These are phyloP conservation scores for Neodiprion lecontei DNA, from an alignment of 1,140 invertebrate species.

Conservation along the genomic window DNA sequence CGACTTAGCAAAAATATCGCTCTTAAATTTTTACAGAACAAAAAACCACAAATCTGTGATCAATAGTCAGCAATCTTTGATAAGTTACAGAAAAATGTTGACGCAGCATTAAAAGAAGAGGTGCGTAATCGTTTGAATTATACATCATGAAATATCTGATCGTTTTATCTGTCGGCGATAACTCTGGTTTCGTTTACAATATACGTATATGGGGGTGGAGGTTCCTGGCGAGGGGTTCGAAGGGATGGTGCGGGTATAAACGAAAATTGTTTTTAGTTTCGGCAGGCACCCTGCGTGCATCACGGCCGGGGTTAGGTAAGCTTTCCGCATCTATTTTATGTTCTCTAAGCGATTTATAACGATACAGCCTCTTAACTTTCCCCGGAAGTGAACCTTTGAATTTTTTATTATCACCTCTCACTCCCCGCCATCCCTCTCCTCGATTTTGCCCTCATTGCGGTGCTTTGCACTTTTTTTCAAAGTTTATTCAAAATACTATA, in stretches of 20 bases:
- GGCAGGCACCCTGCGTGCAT: neutral
- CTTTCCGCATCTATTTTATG: neutral
- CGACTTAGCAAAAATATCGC: no score
- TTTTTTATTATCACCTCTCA: neutral
- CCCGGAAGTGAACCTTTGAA: neutral
- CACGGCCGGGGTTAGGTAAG: neutral
- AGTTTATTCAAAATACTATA: no score
- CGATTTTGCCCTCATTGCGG: neutral
- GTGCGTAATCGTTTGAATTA: neutral
- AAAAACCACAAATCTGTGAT: neutral
- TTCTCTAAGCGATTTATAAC: conserved; percentile 12
- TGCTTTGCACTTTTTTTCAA: no score
- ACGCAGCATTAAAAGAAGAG: neutral
- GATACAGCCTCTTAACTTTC: conserved; percentile 4
- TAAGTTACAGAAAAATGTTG: neutral
- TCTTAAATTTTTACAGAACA: neutral
- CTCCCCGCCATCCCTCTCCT: neutral
- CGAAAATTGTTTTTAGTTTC: conserved; percentile 16
- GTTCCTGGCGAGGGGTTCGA: neutral
- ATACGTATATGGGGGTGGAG: neutral
- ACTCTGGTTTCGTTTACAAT: neutral
- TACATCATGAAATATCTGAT: neutral
- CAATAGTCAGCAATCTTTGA: neutral
- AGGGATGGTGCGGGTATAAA: conserved; percentile 7
- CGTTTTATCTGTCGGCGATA: conserved; percentile 1